These are phyloP conservation scores for Drosophila testacea DNA, from an alignment of 2,888 invertebrate species.

Conservation along the genomic window DNA sequence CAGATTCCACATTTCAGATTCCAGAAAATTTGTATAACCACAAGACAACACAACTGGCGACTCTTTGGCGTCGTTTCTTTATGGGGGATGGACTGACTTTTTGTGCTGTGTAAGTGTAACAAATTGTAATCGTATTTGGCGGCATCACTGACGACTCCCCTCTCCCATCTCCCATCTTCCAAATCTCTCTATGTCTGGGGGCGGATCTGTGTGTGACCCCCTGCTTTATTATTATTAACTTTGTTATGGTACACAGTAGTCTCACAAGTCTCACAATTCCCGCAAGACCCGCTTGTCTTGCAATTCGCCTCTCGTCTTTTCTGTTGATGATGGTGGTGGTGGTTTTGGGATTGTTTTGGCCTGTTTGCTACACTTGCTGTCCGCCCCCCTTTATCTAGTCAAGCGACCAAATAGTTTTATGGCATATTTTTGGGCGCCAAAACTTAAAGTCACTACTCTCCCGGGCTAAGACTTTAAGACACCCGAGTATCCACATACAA, in stretches of 20 bases:
- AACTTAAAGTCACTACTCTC: conserved; percentile 62
- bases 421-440: conserved; percentile 78
- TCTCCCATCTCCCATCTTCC: conserved; percentile 42
- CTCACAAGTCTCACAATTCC: conserved; percentile 56
- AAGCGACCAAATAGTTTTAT: conserved; percentile 73
- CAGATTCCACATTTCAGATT: conserved; percentile 54
- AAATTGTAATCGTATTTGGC: conserved; percentile 78
- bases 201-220: conserved; percentile 30
- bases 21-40: conserved; percentile 64
- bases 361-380: conserved; percentile 65
- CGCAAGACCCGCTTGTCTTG: conserved; percentile 27
- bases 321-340: conserved; percentile 29
- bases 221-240: conserved; percentile 77
- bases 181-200: conserved; percentile 50
- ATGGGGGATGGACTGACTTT: conserved; percentile 53
- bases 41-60: conserved; percentile 70
- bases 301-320: conserved; percentile 13
- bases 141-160: conserved; percentile 43
- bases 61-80: conserved; percentile 59
- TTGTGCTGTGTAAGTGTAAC: conserved; percentile 79
- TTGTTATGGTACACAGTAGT: conserved; percentile 70
- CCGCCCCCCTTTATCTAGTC: conserved; percentile 72
- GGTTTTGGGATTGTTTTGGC: conserved; percentile 35
- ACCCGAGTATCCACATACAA: conserved; percentile 41
- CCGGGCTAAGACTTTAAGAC: conserved; percentile 73